phyloP scores from a whole-genome alignment of 2,113 vertebrate species.

The Furnarius figulus region DNA sequence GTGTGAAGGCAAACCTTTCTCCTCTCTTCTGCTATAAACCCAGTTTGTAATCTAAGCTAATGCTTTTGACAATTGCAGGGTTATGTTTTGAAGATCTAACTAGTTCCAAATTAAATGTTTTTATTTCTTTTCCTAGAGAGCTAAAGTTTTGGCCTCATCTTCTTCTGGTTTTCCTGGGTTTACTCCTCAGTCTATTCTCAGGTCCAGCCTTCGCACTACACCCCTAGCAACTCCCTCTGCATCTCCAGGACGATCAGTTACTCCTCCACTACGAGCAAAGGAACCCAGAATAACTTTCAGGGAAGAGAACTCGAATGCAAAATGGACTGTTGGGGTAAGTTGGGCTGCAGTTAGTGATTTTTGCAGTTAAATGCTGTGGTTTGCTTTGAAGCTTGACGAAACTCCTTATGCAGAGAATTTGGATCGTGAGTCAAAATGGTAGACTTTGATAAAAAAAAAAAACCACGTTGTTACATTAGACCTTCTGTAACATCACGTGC shows the following conservation, averaged over 20 bases:
- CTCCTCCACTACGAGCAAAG: conserved; percentile 84
- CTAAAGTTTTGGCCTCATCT: conserved; percentile 83
- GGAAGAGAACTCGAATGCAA: conserved; percentile 70
- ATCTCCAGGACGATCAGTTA: conserved; percentile 87
- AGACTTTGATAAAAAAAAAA: neutral
- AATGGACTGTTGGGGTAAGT: conserved; percentile 83
- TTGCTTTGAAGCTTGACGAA: neutral
- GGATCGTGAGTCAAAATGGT: neutral
- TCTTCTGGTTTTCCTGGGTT: conserved; percentile 84
- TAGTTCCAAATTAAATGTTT: neutral
- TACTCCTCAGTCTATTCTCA: conserved; percentile 91
- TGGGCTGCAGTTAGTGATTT: neutral
- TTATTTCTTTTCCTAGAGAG: conserved; percentile 77
- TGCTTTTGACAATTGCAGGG: neutral
- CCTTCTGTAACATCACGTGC: neutral
- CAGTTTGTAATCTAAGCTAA: neutral
- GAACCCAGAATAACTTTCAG: conserved; percentile 89
- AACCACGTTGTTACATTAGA: neutral
- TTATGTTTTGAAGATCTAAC: neutral
- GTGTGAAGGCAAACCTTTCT: neutral
- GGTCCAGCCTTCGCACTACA: conserved; percentile 87
- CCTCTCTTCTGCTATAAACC: neutral
- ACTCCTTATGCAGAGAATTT: neutral
- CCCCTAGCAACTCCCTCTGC: conserved; percentile 86
- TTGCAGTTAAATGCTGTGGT: neutral